phyloP scores from a whole-genome alignment of 1,140 invertebrate genomes.

The roundworm (Caenorhabditis elegans) region WBcel235 BX284604.4:12289501-12290000 shows the following conservation, averaged over 20 bases:
- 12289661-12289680: too few species aligned
- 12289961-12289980: too few species aligned
- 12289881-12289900: background rate
- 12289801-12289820: slow-evolving; percentile 2
- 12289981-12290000: background rate
- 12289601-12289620: too few species aligned
- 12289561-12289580: too few species aligned
- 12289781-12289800: background rate
- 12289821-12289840: background rate
- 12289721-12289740: background rate
- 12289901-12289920: background rate
- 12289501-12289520: background rate
- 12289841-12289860: background rate
- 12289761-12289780: background rate
- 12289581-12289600: too few species aligned
- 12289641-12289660: too few species aligned
- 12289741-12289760: background rate
- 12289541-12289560: slow-evolving; percentile 7
- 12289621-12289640: too few species aligned
- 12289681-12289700: too few species aligned
- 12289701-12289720: too few species aligned
- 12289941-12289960: background rate
- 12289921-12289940: background rate
- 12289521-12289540: slow-evolving; percentile 1
- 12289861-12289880: background rate